These are phyloP conservation scores for Platygyra sinensis DNA, from an alignment of 64 coral and sea anemone genomes.

Conservation along the genomic window DNA sequence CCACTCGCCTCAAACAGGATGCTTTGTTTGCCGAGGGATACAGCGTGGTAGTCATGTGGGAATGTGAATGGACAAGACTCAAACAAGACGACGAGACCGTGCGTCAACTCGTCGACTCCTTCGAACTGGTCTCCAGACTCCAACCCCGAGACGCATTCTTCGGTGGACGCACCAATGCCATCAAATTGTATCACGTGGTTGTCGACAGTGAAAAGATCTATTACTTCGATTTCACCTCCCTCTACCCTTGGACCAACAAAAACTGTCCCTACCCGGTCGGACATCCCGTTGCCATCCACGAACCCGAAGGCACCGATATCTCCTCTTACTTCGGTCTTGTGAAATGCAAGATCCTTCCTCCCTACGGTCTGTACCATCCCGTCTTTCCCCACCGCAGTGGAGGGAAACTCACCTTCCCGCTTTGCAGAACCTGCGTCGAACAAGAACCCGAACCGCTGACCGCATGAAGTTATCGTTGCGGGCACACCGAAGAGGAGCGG, in stretches of 20 bases:
- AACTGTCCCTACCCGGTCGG: neutral
- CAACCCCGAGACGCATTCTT: neutral
- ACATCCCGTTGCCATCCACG: neutral
- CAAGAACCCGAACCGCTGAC: neutral
- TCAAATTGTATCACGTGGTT: neutral
- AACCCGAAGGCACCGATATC: neutral
- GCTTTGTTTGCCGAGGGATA: neutral
- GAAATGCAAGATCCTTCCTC: slow-evolving; percentile 14
- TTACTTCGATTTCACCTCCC: neutral
- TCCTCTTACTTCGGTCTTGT: neutral
- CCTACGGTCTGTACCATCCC: slow-evolving; percentile 15
- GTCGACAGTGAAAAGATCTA: neutral
- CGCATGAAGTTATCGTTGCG: neutral
- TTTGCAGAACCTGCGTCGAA: neutral
- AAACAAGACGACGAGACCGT: neutral
- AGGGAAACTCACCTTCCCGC: slow-evolving; percentile 6
- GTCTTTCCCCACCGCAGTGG: slow-evolving; percentile 13
- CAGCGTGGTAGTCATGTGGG: neutral
- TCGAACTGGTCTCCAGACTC: neutral
- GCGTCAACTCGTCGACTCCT: no score
- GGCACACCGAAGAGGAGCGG: neutral
- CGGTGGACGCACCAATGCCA: neutral
- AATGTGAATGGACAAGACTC: neutral
- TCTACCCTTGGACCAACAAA: neutral
- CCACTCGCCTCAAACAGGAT: neutral